phyloP scores from a whole-genome alignment of 1,140 invertebrate genomes.

The Formica exsecta region DNA sequence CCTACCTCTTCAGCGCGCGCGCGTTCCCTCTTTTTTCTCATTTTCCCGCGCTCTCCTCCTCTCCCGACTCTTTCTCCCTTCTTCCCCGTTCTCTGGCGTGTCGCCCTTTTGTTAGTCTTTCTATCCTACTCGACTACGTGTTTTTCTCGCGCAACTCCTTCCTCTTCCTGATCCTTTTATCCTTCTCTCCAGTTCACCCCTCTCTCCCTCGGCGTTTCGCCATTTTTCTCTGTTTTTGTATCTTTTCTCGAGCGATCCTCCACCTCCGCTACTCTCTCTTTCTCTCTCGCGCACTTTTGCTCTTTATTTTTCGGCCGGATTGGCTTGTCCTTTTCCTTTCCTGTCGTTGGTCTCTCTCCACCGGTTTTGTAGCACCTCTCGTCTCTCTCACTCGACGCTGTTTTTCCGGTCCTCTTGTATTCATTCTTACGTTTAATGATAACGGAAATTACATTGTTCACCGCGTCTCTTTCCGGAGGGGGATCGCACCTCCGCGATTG shows the following conservation, averaged over 20 bases:
- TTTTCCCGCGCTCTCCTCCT: background rate
- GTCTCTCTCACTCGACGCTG: background rate
- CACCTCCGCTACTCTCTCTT: conserved; percentile 14
- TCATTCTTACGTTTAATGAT: conserved; percentile 60
- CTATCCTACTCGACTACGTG: conserved; percentile 56
- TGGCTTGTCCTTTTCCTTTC: conserved; percentile 45
- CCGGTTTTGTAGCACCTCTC: conserved; percentile 12
- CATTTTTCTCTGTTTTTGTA: conserved; percentile 59
- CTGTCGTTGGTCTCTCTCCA: background rate
- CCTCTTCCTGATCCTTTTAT: conserved; percentile 59
- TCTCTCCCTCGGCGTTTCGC: conserved; percentile 40
- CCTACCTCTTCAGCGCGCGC: conserved; percentile 42
- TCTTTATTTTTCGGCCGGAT: conserved; percentile 50
- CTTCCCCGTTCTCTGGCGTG: conserved; percentile 27
- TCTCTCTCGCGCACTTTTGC: conserved; percentile 16
- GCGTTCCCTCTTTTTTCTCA: conserved; percentile 22
- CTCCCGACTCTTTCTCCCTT: too few relatives aligned
- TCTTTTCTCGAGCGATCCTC: conserved; percentile 49
- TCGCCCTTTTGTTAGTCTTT: conserved; percentile 57
- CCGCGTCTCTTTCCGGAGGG: background rate
- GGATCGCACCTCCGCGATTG: conserved; percentile 21
- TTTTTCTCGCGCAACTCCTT: conserved; percentile 57
- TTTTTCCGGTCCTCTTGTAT: conserved; percentile 53
- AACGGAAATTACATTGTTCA: conserved; percentile 51
- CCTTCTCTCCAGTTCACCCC: conserved; percentile 25